Evolutionary conservation across 2,113 vertebrate species (phyloP).

Genomic region (Dendrocopos noguchii): DNA sequence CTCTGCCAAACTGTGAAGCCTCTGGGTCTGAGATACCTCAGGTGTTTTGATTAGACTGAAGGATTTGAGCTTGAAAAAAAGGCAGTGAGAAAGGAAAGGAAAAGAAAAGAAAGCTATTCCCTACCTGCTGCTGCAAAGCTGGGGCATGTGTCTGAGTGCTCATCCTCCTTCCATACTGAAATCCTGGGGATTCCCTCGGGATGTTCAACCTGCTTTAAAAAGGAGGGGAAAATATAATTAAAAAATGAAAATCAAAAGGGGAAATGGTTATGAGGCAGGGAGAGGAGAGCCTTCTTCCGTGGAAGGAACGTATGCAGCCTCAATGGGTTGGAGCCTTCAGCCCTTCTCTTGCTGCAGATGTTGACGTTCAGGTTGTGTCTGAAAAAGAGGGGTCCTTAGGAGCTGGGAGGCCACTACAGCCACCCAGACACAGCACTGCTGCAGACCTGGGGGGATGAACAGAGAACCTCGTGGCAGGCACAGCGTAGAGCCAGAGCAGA

Average conservation of each 20-base stretch:
- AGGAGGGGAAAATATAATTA: neutral
- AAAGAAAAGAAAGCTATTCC: neutral
- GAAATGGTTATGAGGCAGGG: neutral
- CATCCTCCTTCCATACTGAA: neutral
- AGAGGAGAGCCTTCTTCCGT: neutral
- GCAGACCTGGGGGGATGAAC: slow-evolving; percentile 11
- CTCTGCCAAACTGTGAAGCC: slow-evolving; percentile 10
- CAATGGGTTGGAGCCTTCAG: neutral
- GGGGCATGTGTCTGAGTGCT: neutral
- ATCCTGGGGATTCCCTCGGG: neutral
- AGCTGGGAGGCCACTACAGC: neutral
- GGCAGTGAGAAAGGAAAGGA: neutral
- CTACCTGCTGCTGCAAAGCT: neutral
- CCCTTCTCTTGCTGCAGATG: neutral
- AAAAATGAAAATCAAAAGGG: neutral
- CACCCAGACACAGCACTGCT: neutral
- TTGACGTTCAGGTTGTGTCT: neutral
- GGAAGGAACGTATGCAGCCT: neutral
- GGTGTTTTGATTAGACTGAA: neutral
- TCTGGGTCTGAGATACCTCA: neutral
- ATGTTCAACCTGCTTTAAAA: neutral
- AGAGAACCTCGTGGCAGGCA: slow-evolving; percentile 1
- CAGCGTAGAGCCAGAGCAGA: slow-evolving; percentile 43
- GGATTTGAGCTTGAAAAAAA: neutral
- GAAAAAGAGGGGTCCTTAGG: neutral